phyloP scores from a whole-genome alignment of 2,797 vertebrate genomes.

The Anguilla obscura region DNA sequence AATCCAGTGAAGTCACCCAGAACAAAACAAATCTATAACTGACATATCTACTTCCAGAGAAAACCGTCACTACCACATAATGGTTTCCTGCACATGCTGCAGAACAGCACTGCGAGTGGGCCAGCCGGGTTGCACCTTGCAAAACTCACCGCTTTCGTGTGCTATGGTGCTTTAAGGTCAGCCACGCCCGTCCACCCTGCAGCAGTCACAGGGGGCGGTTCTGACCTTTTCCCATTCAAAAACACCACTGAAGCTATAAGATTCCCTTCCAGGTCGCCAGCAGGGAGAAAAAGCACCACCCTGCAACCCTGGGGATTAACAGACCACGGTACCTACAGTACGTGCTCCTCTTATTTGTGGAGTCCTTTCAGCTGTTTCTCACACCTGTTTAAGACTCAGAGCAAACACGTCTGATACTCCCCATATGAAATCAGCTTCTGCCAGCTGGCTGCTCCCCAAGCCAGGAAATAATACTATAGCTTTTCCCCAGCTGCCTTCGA shows the following conservation, averaged over 20 bases:
- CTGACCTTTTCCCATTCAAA: conserved; percentile 39
- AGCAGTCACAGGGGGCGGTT: conserved; percentile 31
- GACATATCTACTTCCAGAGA: conserved; percentile 10
- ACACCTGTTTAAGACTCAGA: background rate
- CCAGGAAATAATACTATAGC: background rate
- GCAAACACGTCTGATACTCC: no score
- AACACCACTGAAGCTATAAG: background rate
- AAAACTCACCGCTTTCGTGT: background rate
- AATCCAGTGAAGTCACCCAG: conserved; percentile 35
- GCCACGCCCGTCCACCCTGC: background rate
- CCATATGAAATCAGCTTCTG: background rate
- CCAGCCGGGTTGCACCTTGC: background rate
- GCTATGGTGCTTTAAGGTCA: background rate
- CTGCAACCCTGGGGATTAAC: background rate
- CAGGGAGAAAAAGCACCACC: background rate
- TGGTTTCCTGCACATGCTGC: background rate
- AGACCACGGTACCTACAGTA: background rate
- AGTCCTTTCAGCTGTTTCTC: background rate
- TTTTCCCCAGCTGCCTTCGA: no score
- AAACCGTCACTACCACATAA: background rate
- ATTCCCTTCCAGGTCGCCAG: background rate
- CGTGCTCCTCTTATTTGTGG: background rate
- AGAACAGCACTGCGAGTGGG: background rate
- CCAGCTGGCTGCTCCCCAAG: background rate
- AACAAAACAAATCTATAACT: background rate